Evolutionary conservation across 2,888 invertebrate species (phyloP).

Genomic region (Machimus atricapillus): DNA sequence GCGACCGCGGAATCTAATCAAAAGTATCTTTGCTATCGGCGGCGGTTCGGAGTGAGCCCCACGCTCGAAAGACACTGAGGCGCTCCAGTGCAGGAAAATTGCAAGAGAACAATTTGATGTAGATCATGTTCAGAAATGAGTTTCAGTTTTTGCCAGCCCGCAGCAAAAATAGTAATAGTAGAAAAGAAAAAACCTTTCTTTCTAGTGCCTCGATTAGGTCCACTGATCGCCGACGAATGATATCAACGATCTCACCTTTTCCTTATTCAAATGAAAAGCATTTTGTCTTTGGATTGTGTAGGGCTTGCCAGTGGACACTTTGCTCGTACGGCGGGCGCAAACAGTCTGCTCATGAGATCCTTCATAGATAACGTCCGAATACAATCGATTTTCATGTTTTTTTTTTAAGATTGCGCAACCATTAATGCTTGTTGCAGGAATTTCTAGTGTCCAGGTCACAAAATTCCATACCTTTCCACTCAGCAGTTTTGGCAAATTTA

Average conservation of each 20-base stretch:
- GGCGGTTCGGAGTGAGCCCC: not conserved
- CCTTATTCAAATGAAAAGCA: constrained; percentile 34
- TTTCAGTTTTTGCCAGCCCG: not conserved
- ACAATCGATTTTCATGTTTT: not conserved
- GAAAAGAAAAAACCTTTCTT: not conserved
- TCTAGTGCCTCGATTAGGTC: constrained; percentile 23
- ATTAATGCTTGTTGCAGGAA: constrained; percentile 20
- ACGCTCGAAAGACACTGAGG: not conserved
- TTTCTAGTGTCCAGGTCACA: constrained; percentile 5
- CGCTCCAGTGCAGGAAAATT: not conserved
- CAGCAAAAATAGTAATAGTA: not conserved
- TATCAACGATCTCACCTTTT: constrained; percentile 29
- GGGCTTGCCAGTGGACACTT: not conserved
- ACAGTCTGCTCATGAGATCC: constrained; percentile 10
- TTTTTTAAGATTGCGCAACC: constrained; percentile 17
- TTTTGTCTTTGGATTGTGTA: constrained; percentile 28
- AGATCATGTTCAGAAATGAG: not conserved
- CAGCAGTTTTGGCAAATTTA: constrained; percentile 8
- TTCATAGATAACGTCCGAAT: not conserved
- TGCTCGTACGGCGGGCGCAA: not conserved
- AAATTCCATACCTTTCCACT: constrained; percentile 20
- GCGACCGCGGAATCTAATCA: constrained; percentile 18
- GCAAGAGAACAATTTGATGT: not conserved
- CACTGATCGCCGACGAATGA: constrained; percentile 6
- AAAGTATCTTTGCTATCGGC: not conserved